Evolutionary conservation across 2,113 vertebrate species (phyloP), one percentile per base, ranked within the genome.

Genomic region (Physeter macrocephalus): DNA sequence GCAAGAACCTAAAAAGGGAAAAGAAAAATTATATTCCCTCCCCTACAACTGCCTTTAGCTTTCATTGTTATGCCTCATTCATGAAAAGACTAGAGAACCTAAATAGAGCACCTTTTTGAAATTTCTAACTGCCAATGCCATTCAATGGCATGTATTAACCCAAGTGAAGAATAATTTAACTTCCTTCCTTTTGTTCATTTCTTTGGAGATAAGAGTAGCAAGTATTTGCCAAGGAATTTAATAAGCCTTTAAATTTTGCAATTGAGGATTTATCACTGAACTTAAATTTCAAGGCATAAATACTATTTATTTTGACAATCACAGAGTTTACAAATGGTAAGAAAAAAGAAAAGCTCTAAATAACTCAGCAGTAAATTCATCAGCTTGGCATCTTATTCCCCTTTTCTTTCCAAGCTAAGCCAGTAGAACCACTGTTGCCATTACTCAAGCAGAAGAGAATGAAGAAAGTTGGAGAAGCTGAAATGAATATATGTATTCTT

Each of bases 261-360:
- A 97, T 94, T 29, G 64, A 96, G n/a, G 66, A 88, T 97, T 97
- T 97, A 95, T 97, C 93, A 69, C 10, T 92, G 7, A 90, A 39
- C 78, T 98, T 98, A 49, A 93, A 64, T 95, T 97, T 92, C 72
- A 88, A 95, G 36, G 31, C 27, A 95, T 95, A 97, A 98, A 97
- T 86, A 92, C 6, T 88, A 91, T 62, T 90, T 52, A 2, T 90
- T 97, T 97, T 96, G 89, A 96, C 77, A 97, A 97, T 83, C 52
- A 90, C 52, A 80, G 86, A 94, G 43, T 90, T 94, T 72, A 82
- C 15, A 77, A 78, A 41, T 46, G 21, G 64, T 36, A 82, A 71
- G 46, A 11, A 49, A 36, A 88, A 67, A 90, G 18, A 64, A 90
- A 94, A 77, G 8, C 31, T 75, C 39, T 71, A 34, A 83, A 46